A percentile compares a stretch with the other conserved stretches of the same genome.
Conservation (phyloP, 2,888 invertebrate genomes). For the Nephrocerus scutellatus region DNA sequence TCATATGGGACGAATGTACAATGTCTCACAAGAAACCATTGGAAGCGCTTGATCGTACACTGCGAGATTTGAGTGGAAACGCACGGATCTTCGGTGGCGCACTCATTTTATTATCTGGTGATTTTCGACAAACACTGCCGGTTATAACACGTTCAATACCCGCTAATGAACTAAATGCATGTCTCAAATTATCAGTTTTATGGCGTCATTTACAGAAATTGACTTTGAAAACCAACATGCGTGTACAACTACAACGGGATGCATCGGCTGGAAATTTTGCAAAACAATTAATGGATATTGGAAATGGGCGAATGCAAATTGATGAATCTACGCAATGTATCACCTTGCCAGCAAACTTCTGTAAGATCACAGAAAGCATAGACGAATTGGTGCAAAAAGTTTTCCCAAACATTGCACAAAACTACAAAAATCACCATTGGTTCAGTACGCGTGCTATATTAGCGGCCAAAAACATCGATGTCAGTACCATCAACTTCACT, state of each 20-base stretch:
- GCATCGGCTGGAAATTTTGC: conserved; percentile 15
- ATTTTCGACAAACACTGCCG: conserved; percentile 31
- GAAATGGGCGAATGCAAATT: conserved; percentile 15
- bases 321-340: conserved; percentile 5
- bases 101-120: too few species aligned
- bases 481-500: conserved; percentile 3
- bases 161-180: conserved; percentile 27
- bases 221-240: conserved; percentile 12
- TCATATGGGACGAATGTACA: too few species aligned
- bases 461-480: conserved; percentile 5
- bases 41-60: conserved; percentile 30
- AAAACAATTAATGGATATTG: conserved; percentile 15
- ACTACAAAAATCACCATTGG: conserved; percentile 5
- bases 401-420: conserved; percentile 24
- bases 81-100: conserved; percentile 18
- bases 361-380: conserved; percentile 20
- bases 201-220: conserved; percentile 14
- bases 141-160: conserved; percentile 24
- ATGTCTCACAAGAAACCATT: conserved; percentile 32
- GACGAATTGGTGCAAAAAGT: conserved; percentile 27
- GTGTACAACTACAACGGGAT: conserved; percentile 18
- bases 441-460: conserved; percentile 2
- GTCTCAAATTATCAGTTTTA: too few species aligned
- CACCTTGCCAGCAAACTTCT: conserved; percentile 14
- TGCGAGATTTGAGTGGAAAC: too few species aligned